Evolutionary conservation across 2,113 vertebrate genomes (phyloP).

Genomic region (Calonectris borealis): DNA sequence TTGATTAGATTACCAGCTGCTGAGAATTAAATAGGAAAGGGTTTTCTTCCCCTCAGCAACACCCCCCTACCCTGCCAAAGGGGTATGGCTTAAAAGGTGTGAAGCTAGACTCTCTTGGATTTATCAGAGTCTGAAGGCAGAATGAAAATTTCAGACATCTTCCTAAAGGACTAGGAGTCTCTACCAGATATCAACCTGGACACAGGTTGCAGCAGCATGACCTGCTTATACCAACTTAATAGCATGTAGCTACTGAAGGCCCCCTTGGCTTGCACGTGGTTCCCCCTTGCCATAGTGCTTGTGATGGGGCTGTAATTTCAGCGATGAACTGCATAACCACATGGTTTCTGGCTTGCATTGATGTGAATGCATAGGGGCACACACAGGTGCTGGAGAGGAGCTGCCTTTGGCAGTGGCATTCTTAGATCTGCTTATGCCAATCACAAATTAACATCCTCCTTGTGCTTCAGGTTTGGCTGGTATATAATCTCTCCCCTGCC

Average conservation of each 20-base stretch:
- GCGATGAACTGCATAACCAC: not conserved
- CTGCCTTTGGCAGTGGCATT: not conserved
- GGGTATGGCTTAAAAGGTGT: not conserved
- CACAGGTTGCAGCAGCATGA: not conserved
- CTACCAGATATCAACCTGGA: not conserved
- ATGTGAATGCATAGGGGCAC: not conserved
- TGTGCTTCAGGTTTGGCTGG: not conserved
- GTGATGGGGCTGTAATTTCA: not conserved
- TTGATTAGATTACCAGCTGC: not conserved
- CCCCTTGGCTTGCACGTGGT: rapidly evolving
- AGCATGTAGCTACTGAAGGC: not conserved
- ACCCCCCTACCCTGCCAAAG: not conserved
- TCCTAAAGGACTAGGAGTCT: not conserved
- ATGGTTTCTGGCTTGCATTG: not conserved
- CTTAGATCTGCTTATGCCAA: not conserved
- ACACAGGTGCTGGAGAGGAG: not conserved
- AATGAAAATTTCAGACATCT: not conserved
- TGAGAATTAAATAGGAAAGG: not conserved
- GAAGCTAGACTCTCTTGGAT: not conserved
- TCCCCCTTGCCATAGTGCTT: not conserved
- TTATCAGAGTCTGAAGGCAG: not conserved
- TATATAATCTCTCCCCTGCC: not conserved
- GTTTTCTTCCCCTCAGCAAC: not conserved
- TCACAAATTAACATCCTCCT: not conserved
- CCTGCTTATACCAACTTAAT: not conserved